These are phyloP conservation scores for Tragelaphus buxtoni DNA, from an alignment of 2,113 vertebrate genomes.

Conservation along the genomic window DNA sequence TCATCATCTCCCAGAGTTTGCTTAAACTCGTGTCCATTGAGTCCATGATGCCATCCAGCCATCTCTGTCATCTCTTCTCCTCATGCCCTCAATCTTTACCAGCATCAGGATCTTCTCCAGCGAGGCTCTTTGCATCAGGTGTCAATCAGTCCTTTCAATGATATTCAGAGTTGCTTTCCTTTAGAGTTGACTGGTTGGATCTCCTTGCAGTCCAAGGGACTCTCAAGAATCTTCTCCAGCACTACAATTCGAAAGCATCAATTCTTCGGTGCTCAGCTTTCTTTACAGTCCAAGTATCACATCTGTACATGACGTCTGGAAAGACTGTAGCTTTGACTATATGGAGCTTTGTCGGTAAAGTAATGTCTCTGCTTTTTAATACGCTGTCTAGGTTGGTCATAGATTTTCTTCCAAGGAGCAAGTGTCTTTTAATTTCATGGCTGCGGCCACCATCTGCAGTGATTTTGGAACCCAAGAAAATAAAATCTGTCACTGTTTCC, in stretches of 20 bases:
- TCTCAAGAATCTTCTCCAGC: not conserved
- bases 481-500: not conserved
- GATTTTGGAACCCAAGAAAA: not conserved
- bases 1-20: not conserved
- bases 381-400: not conserved
- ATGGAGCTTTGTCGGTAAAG: not conserved
- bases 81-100: not conserved
- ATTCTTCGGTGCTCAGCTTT: not conserved
- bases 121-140: not conserved
- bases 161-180: not conserved
- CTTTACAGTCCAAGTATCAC: not conserved
- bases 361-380: not conserved
- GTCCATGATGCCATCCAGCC: not conserved
- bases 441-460: not conserved
- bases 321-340: not conserved
- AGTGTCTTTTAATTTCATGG: not conserved
- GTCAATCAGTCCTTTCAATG: not conserved
- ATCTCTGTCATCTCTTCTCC: not conserved
- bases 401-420: not conserved
- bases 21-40: not conserved
- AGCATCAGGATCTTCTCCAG: not conserved
- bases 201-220: not conserved
- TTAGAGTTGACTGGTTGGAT: not conserved
- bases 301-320: not conserved
- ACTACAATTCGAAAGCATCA: not conserved